Conservation (phyloP, 2,888 invertebrate genomes). For the Craniophora ligustri region DNA sequence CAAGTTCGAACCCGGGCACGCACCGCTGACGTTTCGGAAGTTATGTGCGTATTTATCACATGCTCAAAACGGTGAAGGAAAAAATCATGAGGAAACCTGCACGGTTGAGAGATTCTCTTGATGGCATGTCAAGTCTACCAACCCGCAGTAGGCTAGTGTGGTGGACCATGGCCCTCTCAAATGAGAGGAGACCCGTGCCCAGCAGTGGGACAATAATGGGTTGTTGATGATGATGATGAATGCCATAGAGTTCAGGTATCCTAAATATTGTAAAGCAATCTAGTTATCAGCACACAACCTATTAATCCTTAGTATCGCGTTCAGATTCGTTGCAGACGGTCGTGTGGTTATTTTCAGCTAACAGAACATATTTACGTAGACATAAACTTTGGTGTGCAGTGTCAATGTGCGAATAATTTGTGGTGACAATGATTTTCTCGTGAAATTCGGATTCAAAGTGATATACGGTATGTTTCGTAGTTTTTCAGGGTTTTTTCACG, state of each 20-base stretch:
- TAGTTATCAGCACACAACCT: constrained; percentile 38
- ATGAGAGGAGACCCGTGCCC: too few species aligned
- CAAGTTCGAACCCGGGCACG: too few species aligned
- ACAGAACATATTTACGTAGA: constrained; percentile 9
- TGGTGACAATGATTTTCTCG: constrained; percentile 12
- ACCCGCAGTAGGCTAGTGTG: too few species aligned
- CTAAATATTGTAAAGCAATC: constrained; percentile 11
- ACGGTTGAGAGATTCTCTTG: too few species aligned
- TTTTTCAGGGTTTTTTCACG: neutral
- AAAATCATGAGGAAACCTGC: too few species aligned
- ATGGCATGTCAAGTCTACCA: too few species aligned
- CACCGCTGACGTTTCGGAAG: too few species aligned
- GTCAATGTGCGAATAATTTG: neutral
- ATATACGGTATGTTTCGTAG: constrained; percentile 14
- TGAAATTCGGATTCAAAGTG: constrained; percentile 1
- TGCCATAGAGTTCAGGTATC: neutral
- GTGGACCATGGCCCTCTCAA: too few species aligned
- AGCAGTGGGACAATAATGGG: too few species aligned
- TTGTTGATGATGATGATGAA: too few species aligned
- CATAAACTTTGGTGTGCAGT: constrained; percentile 27
- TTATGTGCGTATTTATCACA: too few species aligned
- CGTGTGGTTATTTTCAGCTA: constrained; percentile 13
- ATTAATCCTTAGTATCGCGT: constrained; percentile 28
- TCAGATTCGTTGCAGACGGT: constrained; percentile 13
- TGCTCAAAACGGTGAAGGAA: too few species aligned